phyloP scores from a whole-genome alignment of 1,140 invertebrate species.

The Saccostrea glomerata region DNA sequence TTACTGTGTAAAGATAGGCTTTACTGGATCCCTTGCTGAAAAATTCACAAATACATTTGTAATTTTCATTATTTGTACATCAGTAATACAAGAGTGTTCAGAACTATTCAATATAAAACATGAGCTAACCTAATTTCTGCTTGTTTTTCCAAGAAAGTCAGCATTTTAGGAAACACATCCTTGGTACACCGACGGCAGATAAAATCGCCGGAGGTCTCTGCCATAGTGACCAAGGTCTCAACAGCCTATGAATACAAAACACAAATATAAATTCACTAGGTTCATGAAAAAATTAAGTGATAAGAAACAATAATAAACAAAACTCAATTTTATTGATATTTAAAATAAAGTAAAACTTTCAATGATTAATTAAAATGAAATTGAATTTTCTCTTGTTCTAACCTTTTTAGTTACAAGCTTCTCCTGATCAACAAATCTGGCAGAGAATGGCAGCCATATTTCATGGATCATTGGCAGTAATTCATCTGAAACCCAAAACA shows the following conservation, averaged over 20 bases:
- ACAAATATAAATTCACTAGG: neutral
- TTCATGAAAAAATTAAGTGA: neutral
- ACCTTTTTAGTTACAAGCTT: constrained; percentile 73
- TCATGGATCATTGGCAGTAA: constrained; percentile 73
- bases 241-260: constrained; percentile 56
- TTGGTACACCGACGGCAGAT: constrained; percentile 66
- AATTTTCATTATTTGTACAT: neutral
- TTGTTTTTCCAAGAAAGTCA: constrained; percentile 62
- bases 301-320: neutral
- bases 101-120: neutral
- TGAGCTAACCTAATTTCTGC: constrained; percentile 64
- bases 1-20: constrained; percentile 67
- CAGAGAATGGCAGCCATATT: constrained; percentile 70
- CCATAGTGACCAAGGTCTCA: constrained; percentile 62
- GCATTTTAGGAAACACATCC: constrained; percentile 70
- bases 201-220: constrained; percentile 67
- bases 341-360: neutral
- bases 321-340: neutral
- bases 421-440: constrained; percentile 72
- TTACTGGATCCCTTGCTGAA: constrained; percentile 63
- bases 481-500: constrained; percentile 64
- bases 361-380: neutral
- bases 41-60: constrained; percentile 17
- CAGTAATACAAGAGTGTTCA: neutral
- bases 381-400: too few relatives aligned